phyloP scores from a whole-genome alignment of 2,113 vertebrate species.

The Pedetes capensis region DNA sequence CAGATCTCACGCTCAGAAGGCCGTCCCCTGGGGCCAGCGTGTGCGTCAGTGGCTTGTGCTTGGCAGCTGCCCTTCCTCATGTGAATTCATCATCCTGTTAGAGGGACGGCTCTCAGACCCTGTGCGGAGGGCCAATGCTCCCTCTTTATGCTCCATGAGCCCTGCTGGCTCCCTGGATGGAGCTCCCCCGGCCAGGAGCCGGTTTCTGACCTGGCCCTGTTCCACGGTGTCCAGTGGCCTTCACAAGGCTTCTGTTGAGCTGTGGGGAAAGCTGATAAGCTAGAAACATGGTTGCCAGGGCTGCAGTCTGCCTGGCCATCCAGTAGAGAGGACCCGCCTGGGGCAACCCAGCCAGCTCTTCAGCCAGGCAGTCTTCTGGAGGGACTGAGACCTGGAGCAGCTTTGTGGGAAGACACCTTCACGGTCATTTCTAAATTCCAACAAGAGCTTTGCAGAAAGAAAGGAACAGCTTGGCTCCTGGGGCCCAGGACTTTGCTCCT shows the following conservation, averaged over 20 bases:
- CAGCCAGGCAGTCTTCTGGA: not conserved
- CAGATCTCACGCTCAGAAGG: slow-evolving; percentile 12
- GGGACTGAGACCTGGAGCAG: not conserved
- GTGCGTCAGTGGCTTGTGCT: not conserved
- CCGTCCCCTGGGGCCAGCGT: not conserved
- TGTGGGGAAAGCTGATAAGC: not conserved
- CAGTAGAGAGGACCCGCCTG: not conserved
- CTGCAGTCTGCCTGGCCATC: fast-evolving
- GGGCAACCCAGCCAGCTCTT: not conserved
- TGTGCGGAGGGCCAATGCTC: not conserved
- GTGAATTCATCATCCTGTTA: slow-evolving; percentile 62
- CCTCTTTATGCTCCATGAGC: not conserved
- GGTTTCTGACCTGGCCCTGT: not conserved
- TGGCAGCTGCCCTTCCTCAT: slow-evolving; percentile 29
- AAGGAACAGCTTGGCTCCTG: not conserved
- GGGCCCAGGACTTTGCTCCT: not conserved
- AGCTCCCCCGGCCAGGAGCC: not conserved
- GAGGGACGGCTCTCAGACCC: not conserved
- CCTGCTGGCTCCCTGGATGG: not conserved
- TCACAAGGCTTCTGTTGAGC: not conserved
- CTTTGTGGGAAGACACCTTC: not conserved
- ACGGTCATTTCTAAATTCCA: not conserved
- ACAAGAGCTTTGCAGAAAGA: not conserved
- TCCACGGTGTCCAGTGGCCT: not conserved
- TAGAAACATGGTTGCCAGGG: not conserved